A percentile compares a stretch with the other conserved stretches of the same genome.
Conservation (phyloP, 1,140 invertebrate species). For the Eciton burchellii region DNA sequence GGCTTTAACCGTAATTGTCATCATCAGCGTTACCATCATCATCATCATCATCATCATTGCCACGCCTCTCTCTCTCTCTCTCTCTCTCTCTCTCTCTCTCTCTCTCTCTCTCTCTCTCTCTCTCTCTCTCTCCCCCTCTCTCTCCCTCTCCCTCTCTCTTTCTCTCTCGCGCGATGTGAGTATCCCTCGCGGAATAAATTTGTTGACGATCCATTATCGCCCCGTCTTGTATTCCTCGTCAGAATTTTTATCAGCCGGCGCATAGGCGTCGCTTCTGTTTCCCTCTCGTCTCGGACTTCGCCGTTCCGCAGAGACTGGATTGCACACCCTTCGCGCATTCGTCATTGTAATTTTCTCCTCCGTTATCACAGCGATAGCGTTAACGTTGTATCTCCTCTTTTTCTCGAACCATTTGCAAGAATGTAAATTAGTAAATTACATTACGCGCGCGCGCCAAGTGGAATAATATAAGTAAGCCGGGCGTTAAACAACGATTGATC, state of each 20-base stretch:
- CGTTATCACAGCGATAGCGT: background rate
- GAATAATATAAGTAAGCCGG: too few relatives aligned
- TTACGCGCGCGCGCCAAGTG: too few relatives aligned
- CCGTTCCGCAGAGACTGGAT: too few relatives aligned
- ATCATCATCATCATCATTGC: too few relatives aligned
- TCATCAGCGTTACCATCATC: constrained; percentile 28
- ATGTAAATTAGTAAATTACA: too few relatives aligned
- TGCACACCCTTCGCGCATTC: background rate
- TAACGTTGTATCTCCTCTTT: background rate
- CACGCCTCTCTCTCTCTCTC: too few relatives aligned
- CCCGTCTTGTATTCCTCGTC: constrained; percentile 25
- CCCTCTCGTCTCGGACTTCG: background rate
- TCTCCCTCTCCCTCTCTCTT: too few relatives aligned
- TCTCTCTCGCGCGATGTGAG: constrained; percentile 39
- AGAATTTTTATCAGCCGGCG: constrained; percentile 31
- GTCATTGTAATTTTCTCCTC: background rate
- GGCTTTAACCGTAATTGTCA: constrained; percentile 38
- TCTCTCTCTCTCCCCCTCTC: too few relatives aligned
- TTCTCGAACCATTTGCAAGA: too few relatives aligned
- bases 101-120: too few relatives aligned
- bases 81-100: too few relatives aligned
- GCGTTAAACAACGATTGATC: too few relatives aligned
- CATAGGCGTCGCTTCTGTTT: background rate
- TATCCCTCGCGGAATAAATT: constrained; percentile 55
- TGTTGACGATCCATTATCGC: constrained; percentile 66